Base-by-base conservation (phyloP, 2,888 invertebrate species). In the Saturnia pavonia region DNA sequence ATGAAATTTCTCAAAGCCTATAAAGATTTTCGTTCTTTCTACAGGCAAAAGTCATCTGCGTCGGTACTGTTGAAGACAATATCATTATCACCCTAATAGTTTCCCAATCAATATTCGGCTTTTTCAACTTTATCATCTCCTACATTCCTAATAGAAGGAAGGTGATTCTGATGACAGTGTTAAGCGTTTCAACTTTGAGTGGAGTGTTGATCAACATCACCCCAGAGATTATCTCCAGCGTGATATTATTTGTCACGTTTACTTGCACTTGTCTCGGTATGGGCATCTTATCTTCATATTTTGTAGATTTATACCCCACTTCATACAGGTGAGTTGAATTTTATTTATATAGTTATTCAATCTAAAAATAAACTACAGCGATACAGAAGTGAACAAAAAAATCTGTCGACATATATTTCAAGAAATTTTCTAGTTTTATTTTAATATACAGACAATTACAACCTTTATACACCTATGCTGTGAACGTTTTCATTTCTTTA, bases 21-120 rank as follows among this genome's bases (percentile, higher is more conserved):
- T 63, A 22, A 45, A 40, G 16, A 22, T 67, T 2, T 42, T 66
- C n/a, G 1, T 1, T 68, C 4, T 73, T 71, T 63, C 89, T 90
- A 12, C 88, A 93, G 93, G 75, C 80, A 1, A 82, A 85, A 54
- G 84, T 86, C 57, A 76, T 82, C 16, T 96, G 96, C 82, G 82
- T 87, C 0, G 90, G 94, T 0, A 88, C 88, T 0, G 91, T 96
- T 22, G 95, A 96, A 76, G 85, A 93, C 6, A 93, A 93, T 71
- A 95, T 96, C 0, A 96, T 96, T 74, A 83, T 95, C 69, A 95
- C 95, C 12, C 94, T 97, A 6, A 91, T 96, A 19, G 91, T 93
- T 0, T 95, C 96, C 68, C 96, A 96, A 11, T 86, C 90, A 0
- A 90, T 94, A 42, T 96, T 96, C 75, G 90, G 96, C 0, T 78